Evolutionary conservation across 2,888 invertebrate species (phyloP).

Genomic region (Tenodera sinensis): DNA sequence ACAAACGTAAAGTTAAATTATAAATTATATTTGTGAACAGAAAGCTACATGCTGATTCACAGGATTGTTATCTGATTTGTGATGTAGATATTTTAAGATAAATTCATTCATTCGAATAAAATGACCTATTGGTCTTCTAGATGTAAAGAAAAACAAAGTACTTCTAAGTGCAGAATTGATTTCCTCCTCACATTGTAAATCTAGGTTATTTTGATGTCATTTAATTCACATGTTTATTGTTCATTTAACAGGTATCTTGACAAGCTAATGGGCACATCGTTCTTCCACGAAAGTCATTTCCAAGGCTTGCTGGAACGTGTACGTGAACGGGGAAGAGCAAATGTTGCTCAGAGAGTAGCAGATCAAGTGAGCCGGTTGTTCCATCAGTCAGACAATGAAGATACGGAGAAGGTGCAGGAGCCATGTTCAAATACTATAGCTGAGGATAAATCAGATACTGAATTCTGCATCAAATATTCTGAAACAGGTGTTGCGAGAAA

Average conservation of each 20-base stretch:
- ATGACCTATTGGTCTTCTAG: too few species aligned
- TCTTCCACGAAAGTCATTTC: slow-evolving; percentile 80
- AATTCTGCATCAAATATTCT: neutral
- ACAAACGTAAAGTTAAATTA: too few species aligned
- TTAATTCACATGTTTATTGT: neutral
- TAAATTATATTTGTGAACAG: too few species aligned
- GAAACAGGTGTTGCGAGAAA: slow-evolving; percentile 3
- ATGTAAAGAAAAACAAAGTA: too few species aligned
- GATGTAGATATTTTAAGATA: too few species aligned
- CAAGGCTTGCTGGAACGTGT: slow-evolving; percentile 71
- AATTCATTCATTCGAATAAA: too few species aligned
- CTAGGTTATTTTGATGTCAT: neutral
- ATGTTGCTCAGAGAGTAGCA: slow-evolving; percentile 66
- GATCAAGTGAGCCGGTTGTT: slow-evolving; percentile 60
- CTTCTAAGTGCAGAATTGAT: too few species aligned
- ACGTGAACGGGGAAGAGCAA: slow-evolving; percentile 65
- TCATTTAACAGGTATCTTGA: slow-evolving; percentile 63
- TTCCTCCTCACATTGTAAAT: too few species aligned
- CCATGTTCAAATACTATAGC: neutral
- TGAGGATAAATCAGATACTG: neutral
- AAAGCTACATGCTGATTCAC: too few species aligned
- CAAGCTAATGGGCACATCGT: slow-evolving; percentile 78
- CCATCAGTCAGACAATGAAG: slow-evolving; percentile 41
- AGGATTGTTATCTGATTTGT: too few species aligned
- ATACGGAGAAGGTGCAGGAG: slow-evolving; percentile 15